Evolutionary conservation across 2,888 invertebrate genomes (phyloP), one percentile per base, ranked within the genome.

Genomic region (Acrobasis repandana): DNA sequence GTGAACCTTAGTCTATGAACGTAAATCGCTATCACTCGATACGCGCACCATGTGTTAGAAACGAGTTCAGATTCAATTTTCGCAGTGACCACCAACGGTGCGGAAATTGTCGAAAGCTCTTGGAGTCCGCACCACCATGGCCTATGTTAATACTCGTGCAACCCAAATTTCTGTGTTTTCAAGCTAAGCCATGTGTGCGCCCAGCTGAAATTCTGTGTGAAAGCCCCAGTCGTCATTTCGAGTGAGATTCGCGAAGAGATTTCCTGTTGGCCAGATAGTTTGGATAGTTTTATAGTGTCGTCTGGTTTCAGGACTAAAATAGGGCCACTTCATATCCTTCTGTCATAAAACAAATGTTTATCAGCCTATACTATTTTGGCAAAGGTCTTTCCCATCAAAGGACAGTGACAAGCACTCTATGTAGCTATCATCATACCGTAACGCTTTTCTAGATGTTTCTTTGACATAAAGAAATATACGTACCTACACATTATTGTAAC

Each of bases 51-150:
- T 8, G 11, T 33, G 15, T 18, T 16, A 38, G 18, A 54, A 50
- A 58, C 50, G 63, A 61, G 62, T 58, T 60, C 61, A 67, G 70
- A 76, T 73, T 74, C 74, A 74, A 77, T 76, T 76, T 74, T 70
- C 69, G 67, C 65, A 63, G 61, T 64, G 69, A 67, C 66, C 69
- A 65, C 68, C 67, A 67, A 66, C 67, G 65, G 63, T 49, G 59
- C 73, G 77, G 76, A 76, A 75, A 75, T 76, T 71, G 74, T 70
- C 71, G 70, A 73, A 70, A 71, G 69, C 70, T 70, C 67, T 67
- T 68, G 63, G 67, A 67, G 63, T 65, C 65, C 67, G 61, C 63
- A 20, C 18, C 64, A 62, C 63, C 58, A 60, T 58, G 56, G 61
- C 57, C 48, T 47, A 47, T 57, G 57, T 28, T 48, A 57, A 57